phyloP scores from a whole-genome alignment of 2,113 vertebrate species.

The Chaetops frenatus region DNA sequence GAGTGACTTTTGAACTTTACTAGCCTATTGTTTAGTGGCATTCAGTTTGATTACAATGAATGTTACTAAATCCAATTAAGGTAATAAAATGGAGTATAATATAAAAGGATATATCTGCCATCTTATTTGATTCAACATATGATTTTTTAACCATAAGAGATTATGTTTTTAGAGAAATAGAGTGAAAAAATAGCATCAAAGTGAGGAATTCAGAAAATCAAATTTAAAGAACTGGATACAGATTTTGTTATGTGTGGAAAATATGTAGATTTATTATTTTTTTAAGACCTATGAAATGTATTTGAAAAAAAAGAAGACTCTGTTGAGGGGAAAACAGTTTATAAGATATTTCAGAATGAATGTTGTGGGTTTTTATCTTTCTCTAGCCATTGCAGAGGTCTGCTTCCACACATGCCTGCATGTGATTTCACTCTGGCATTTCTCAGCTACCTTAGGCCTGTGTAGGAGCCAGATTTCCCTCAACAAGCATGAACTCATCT shows the following conservation, averaged over 20 bases:
- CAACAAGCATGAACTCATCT: neutral
- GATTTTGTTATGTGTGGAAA: neutral
- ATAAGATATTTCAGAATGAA: neutral
- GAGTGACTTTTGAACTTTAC: neutral
- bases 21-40: neutral
- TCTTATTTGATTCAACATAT: neutral
- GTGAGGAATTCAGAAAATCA: neutral
- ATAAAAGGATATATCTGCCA: neutral
- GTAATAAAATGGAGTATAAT: neutral
- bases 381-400: neutral
- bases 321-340: neutral
- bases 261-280: neutral
- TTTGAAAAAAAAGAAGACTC: neutral
- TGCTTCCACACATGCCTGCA: neutral
- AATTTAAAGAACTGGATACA: neutral
- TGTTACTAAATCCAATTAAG: neutral
- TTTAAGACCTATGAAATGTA: neutral
- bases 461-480: neutral
- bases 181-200: neutral
- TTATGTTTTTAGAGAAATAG: neutral
- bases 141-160: neutral
- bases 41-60: neutral
- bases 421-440: neutral
- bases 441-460: neutral
- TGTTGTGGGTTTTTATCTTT: neutral